phyloP scores from a whole-genome alignment of 1,140 invertebrate genomes.

The Bombus soroeensis region DNA sequence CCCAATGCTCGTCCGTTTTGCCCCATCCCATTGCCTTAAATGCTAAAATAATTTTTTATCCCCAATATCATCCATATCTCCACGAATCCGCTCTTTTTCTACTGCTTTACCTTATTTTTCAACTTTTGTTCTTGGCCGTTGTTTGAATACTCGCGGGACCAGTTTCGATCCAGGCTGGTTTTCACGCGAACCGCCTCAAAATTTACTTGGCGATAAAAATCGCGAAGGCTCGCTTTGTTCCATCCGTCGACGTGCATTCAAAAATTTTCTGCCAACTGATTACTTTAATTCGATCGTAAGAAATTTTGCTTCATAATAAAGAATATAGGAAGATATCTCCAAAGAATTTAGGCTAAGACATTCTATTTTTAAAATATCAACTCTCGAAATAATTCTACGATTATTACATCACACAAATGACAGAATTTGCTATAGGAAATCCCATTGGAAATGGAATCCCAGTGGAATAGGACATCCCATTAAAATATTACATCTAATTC shows the following conservation, averaged over 20 bases:
- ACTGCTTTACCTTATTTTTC: neutral
- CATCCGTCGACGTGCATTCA: neutral
- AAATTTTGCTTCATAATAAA: neutral
- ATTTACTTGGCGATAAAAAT: neutral
- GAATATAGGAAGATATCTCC: neutral
- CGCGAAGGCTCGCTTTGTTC: neutral
- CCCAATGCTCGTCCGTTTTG: neutral
- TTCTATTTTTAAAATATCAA: neutral
- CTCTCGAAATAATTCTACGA: neutral
- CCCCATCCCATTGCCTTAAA: slow-evolving; percentile 23
- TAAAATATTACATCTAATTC: too few relatives aligned
- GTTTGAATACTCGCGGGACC: slow-evolving; percentile 28
- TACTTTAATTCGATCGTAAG: neutral
- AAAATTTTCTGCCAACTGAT: too few relatives aligned
- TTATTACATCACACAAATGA: too few relatives aligned
- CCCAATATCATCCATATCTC: neutral
- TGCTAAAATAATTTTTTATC: slow-evolving; percentile 53
- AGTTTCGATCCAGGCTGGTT: slow-evolving; percentile 46
- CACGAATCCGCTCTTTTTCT: neutral
- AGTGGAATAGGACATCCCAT: too few relatives aligned
- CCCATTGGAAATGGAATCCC: too few relatives aligned
- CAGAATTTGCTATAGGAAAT: too few relatives aligned
- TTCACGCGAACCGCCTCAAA: neutral
- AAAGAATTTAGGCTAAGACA: neutral
- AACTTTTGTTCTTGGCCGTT: slow-evolving; percentile 10